Evolutionary conservation across 2,113 vertebrate species (phyloP), one percentile per base, ranked within the genome.

Genomic region (Morone saxatilis): DNA sequence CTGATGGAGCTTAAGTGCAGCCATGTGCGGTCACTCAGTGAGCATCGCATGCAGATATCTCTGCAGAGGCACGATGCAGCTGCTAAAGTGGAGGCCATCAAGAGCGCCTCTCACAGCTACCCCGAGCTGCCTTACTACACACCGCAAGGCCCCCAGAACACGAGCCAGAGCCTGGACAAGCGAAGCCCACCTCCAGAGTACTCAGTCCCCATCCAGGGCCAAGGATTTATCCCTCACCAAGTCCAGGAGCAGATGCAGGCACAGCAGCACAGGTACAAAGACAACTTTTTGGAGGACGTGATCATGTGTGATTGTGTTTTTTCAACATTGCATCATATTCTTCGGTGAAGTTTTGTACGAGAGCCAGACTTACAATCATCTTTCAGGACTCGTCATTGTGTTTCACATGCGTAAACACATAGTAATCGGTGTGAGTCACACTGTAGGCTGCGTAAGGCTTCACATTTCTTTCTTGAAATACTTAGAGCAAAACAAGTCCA

Each of bases 1-100:
- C 91, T 97, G 48, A 96, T 96, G 87, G 98, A 97, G 43, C 86
- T 97, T 77, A 97, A 97, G 82, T 96, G 97, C 0, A 96, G 96
- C 70, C 98, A 99, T 0, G 97, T 97, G 67, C 96, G 97, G 69
- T 99, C 98, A 0, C 95, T 99, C 81, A 99, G 98, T 0, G 98
- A 99, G 84, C 96, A 97, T 45, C 95, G 97, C 53, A 93, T 99
- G 96, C 98, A 98, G 94, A 94, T 99, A 81, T 99, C 98, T 1
- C 93, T 99, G 92, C 97, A 99, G 91, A 94, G 98, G 83, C 98
- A 95, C 0, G 95, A 97, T 1, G 93, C 95, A 68, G 96, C 91
- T 5, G 92, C 88, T 0, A 96, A 96, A 85, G 94, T 86, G 0
- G 92, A 94, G 90, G 95, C 95, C 89, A 96, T 97, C 17, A 94